phyloP scores from a whole-genome alignment of 2,797 vertebrate genomes.

The Cryptoprocta ferox region DNA sequence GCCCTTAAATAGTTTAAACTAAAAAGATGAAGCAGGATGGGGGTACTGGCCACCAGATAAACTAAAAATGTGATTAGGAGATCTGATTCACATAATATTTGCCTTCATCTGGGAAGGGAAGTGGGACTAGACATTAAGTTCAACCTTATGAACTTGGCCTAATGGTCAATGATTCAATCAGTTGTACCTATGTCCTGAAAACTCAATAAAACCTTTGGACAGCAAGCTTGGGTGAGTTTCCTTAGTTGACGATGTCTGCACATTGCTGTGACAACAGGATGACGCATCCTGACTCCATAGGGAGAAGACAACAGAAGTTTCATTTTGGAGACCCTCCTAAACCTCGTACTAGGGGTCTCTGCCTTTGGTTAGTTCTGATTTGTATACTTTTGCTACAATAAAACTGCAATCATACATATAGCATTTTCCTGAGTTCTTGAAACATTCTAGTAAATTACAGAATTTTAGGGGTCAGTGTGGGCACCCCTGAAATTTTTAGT shows the following conservation, averaged over 20 bases:
- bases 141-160: neutral
- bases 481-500: neutral
- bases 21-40: neutral
- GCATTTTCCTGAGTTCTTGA: neutral
- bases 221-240: neutral
- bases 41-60: neutral
- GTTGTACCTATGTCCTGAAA: neutral
- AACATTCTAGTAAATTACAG: neutral
- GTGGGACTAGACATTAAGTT: neutral
- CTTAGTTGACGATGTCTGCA: neutral
- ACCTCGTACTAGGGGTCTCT: neutral
- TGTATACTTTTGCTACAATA: neutral
- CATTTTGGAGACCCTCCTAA: neutral
- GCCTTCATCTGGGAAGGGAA: neutral
- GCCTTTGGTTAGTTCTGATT: neutral
- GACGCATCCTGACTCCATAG: neutral
- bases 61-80: neutral
- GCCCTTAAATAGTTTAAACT: neutral
- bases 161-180: neutral
- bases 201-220: neutral
- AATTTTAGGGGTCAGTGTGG: neutral
- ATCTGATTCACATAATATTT: neutral
- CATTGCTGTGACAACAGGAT: neutral
- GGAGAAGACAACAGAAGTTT: neutral
- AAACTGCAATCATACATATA: neutral